phyloP scores from a whole-genome alignment of 2,888 invertebrate species.

The Mesorhabditis spiculigera region DNA sequence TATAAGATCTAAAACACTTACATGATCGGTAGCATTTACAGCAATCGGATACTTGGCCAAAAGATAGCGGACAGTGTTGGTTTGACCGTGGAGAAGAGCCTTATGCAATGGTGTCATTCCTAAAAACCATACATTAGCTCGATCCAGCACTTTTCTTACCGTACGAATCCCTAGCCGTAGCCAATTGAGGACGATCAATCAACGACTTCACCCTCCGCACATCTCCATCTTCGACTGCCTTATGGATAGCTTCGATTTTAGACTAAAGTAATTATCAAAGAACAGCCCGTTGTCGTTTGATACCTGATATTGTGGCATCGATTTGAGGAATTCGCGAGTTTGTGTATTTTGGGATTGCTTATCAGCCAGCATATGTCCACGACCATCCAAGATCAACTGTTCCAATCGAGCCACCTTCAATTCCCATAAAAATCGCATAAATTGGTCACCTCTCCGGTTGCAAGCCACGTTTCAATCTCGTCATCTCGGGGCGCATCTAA shows the following conservation, averaged over 20 bases:
- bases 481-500: constrained; percentile 53
- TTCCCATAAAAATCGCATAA: not conserved
- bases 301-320: constrained; percentile 51
- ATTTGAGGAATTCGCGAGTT: constrained; percentile 46
- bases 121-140: constrained; percentile 16
- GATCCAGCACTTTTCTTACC: constrained; percentile 21
- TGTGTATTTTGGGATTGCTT: not conserved
- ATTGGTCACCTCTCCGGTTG: constrained; percentile 40
- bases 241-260: constrained; percentile 83
- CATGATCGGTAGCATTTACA: constrained; percentile 60
- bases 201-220: constrained; percentile 73
- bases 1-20: constrained; percentile 26
- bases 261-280: constrained; percentile 65
- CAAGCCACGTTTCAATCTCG: constrained; percentile 52
- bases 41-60: constrained; percentile 60
- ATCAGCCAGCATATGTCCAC: constrained; percentile 30
- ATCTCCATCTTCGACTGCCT: constrained; percentile 79
- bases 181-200: constrained; percentile 73
- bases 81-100: constrained; percentile 61
- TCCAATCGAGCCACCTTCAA: constrained; percentile 30
- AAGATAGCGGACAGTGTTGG: constrained; percentile 74
- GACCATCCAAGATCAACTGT: constrained; percentile 53
- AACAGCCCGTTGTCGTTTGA: not conserved
- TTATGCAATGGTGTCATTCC: constrained; percentile 57
- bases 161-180: constrained; percentile 77